Evolutionary conservation across 2,888 invertebrate genomes (phyloP), one percentile per base, ranked within the genome.

Genomic region (Latrodectus elegans): DNA sequence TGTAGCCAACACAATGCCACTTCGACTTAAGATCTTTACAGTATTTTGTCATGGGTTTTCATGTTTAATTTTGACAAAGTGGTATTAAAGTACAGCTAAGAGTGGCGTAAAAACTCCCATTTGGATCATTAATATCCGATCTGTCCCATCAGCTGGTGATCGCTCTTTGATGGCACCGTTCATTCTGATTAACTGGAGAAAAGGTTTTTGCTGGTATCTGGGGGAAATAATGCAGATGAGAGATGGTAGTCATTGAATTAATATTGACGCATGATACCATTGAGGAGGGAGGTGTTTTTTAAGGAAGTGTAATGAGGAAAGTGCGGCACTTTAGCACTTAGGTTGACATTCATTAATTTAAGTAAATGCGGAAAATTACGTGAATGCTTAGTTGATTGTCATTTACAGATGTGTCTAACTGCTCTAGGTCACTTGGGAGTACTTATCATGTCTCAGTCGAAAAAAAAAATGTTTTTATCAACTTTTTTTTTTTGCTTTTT

Each of bases 101-200:
- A 60, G 74, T 38, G 68, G 55, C 68, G 70, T 82, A 74, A 75
- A 64, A 70, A 74, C 75, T 68, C 75, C 38, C 68, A 60, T 51
- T 4, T 70, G n/a, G 52, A 75, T 64, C 85, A 85, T 85, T 85
- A 85, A 85, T 85, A 85, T 85, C 65, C 73, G 74, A 70, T 85
- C 51, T 11, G 52, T n/a, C 68, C 85, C 79, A 79, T 71, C 79
- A 75, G 60, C 73, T 64, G 15, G 22, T 74, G 75, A 74, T 70
- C 70, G 38, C 6, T 71, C 70, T 80, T 55, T 80, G 79, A 74
- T 85, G 71, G 74, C 60, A 68, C 79, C 85, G 79, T 85, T 85
- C 79, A 85, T 85, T 71, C 76, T 71, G 55, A 83, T 83, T 83
- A 83, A 60, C 83, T 51, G 76, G 55, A 38, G 51, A 75, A 64